Evolutionary conservation across 92 coral and sea anemone genomes (phyloP), one percentile per base, ranked within the genome.

Genomic region (Paramuricea clavata): DNA sequence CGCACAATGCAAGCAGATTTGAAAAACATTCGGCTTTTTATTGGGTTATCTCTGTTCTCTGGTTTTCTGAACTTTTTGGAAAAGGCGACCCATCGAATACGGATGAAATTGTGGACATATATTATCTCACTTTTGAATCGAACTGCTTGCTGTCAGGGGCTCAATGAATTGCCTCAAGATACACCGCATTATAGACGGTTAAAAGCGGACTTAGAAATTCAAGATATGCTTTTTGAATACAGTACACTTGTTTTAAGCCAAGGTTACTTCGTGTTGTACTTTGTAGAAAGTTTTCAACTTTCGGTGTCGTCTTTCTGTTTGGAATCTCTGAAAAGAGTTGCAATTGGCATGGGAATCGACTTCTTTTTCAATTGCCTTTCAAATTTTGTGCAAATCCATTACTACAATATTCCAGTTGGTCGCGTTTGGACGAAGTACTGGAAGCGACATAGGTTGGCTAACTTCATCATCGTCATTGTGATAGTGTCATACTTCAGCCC

Each of bases 121-220:
- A 28, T 89, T 19, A 93, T 91, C 72, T 49, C 60, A 28, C n/a
- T 76, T 61, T n/a, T n/a, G n/a, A n/a, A n/a, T n/a, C n/a, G n/a
- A n/a, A n/a, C n/a, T 34, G 19, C 89, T 12, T 69, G 83, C 15
- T 43, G 88, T 34, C 59, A 72, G 31, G 21, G 82, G 49, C 83
- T 74, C 10, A 39, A 57, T 21, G 15, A 27, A 34, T 57, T 85
- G 7, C 91, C 73, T n/a, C n/a, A n/a, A n/a, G n/a, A n/a, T n/a
- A n/a, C 86, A 70, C 96, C 96, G 8, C 83, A 92, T 31, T 89
- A 94, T 86, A 74, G 92, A 83, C 90, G 98, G 36, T 89, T 95
- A 17, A 90, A 89, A 1, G 98, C 98, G 15, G 98, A 93, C 59
- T 44, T 95, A 5, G 92, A 92, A 80, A 86, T 95, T 43, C 96